Base-by-base conservation (phyloP, 1,140 invertebrate genomes). In the Contarinia nasturtii region DNA sequence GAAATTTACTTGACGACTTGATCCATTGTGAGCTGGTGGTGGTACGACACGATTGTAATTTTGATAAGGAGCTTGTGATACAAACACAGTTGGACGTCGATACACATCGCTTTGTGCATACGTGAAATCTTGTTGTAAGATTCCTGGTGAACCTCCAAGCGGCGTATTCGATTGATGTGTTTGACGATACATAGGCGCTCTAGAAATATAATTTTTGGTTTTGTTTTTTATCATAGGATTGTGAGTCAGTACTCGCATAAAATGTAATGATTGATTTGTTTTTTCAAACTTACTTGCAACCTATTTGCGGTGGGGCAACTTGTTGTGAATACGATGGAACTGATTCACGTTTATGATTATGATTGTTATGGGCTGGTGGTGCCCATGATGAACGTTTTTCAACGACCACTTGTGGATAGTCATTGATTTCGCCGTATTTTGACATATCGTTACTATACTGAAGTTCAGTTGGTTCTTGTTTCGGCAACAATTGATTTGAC, bases 11-110 rank as follows among this genome's bases (percentile, higher is more conserved):
- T 85, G 81, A 53, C 83, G 69, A 50, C 82, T 81, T 56, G 79
- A 83, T 55, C 80, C 79, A 65, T 89, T 86, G 65, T 88, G 85
- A 33, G 85, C 85, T 50, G 85, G 85, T 48, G 83, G 80, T 49
- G 81, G 78, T 51, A 82, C 73, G 41, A 79, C 80, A 51, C 81
- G 74, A 61, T 75, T 81, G 61, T 67, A 72, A 60, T 52, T 54
- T 15, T 60, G 55, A 44, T 63, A 63, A 7, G 56, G 60, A 5
- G 60, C 60, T 47, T 64, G 61, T 8, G 60, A 64, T 1, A 77
- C 75, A 55, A 77, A 79, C 12, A 78, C 73, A 14, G 71, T 67
- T 37, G 74, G 72, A 15, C 74, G 58, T 2, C 73, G 65, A 54
- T 76, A 76, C 44, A 76, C 60, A 50, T 75, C 74, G 47, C 69